Evolutionary conservation across 2,113 vertebrate genomes (phyloP).

Genomic region (Merops nubicus): DNA sequence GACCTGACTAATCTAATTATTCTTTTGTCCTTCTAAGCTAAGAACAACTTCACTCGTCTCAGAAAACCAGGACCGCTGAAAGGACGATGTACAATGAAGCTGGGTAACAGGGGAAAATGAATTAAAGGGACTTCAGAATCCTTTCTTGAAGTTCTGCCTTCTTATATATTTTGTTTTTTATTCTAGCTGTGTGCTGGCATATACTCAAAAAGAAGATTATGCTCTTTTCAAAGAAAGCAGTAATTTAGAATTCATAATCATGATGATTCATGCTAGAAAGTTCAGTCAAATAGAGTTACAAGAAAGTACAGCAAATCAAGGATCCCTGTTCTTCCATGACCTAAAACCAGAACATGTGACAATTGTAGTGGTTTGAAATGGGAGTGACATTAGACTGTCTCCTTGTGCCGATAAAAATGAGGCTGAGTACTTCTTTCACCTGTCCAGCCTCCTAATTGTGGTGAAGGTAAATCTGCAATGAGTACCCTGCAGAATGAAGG

Average conservation of each 20-base stretch:
- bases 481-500: background rate
- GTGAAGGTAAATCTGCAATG: background rate
- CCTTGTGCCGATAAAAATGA: background rate
- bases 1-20: background rate
- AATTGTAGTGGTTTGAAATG: accelerated
- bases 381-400: background rate
- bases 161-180: background rate
- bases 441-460: background rate
- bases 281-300: background rate
- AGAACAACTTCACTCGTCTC: background rate
- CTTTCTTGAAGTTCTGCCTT: background rate
- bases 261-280: background rate
- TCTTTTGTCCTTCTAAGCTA: background rate
- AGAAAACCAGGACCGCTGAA: background rate
- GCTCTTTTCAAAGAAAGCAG: background rate
- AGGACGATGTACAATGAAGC: background rate
- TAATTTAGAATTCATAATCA: background rate
- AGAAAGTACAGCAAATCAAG: background rate
- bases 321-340: background rate
- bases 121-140: background rate
- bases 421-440: background rate
- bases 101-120: background rate
- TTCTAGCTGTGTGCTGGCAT: background rate
- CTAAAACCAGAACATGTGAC: background rate
- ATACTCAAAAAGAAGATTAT: background rate